These are phyloP conservation scores for Cantharis flavilabris DNA, from an alignment of 2,888 invertebrate species.

Conservation along the genomic window DNA sequence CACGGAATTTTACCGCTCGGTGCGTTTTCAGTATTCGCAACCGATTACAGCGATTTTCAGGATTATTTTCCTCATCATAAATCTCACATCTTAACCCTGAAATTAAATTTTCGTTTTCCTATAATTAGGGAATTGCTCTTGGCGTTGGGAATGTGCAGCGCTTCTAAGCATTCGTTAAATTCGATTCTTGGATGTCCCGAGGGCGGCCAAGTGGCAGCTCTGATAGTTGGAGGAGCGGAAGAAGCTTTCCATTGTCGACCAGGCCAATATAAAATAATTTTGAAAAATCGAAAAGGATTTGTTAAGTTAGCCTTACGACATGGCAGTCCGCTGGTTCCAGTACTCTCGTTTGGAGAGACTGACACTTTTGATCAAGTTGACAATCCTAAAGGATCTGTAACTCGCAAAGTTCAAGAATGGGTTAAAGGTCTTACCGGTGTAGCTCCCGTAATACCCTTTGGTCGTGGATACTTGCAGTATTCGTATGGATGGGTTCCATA, in stretches of 20 bases:
- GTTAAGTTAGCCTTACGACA: slow-evolving; percentile 46
- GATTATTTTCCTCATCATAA: slow-evolving; percentile 59
- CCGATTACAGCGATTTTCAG: slow-evolving; percentile 62
- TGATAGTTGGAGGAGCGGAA: slow-evolving; percentile 88
- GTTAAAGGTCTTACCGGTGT: slow-evolving; percentile 72
- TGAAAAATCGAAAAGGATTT: slow-evolving; percentile 74
- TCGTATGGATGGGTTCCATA: slow-evolving; percentile 84
- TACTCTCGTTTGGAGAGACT: slow-evolving; percentile 89
- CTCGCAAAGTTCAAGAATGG: slow-evolving; percentile 70
- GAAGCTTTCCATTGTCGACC: slow-evolving; percentile 86
- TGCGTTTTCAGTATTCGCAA: slow-evolving; percentile 77
- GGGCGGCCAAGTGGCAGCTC: slow-evolving; percentile 67
- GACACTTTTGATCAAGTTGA: slow-evolving; percentile 79
- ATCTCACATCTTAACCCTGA: slow-evolving; percentile 60
- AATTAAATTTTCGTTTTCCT: slow-evolving; percentile 73
- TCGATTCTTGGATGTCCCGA: slow-evolving; percentile 60
- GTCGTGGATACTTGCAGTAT: slow-evolving; percentile 92
- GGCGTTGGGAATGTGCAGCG: slow-evolving; percentile 60
- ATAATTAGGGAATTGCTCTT: slow-evolving; percentile 71
- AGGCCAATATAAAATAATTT: slow-evolving; percentile 71
- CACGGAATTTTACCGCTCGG: slow-evolving; percentile 85
- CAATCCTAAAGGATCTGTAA: slow-evolving; percentile 71
- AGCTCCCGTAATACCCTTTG: slow-evolving; percentile 75
- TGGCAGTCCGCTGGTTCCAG: slow-evolving; percentile 84
- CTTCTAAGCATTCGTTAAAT: slow-evolving; percentile 69